Evolutionary conservation across 2,113 vertebrate species (phyloP).

Genomic region (Corythaixoides concolor): DNA sequence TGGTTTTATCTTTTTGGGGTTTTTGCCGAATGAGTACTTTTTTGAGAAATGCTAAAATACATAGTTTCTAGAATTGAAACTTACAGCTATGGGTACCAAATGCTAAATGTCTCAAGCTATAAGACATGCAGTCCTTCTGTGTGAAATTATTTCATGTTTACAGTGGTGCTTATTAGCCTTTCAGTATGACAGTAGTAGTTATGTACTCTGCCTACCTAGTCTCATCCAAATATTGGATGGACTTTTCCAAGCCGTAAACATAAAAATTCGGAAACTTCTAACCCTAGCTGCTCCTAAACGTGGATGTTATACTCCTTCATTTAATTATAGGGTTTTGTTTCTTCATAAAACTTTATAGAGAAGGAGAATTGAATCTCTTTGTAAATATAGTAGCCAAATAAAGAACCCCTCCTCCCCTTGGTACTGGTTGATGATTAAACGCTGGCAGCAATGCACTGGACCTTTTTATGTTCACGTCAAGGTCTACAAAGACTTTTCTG

Average conservation of each 20-base stretch:
- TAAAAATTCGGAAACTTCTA: neutral
- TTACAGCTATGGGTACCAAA: neutral
- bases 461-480: neutral
- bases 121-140: neutral
- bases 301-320: neutral
- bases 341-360: neutral
- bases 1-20: neutral
- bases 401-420: fast-evolving
- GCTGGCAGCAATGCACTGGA: neutral
- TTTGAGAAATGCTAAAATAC: neutral
- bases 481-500: neutral
- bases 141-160: neutral
- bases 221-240: neutral
- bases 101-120: neutral
- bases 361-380: neutral
- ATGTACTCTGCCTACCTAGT: neutral
- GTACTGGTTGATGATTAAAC: neutral
- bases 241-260: neutral
- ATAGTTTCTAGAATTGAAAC: neutral
- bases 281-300: neutral
- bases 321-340: neutral
- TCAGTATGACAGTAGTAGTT: neutral
- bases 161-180: neutral
- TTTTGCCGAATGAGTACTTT: neutral
- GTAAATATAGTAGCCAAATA: neutral